A percentile compares a stretch with the other conserved stretches of the same genome.
Conservation (phyloP, 2,113 vertebrate species). For the Cololabis saira region DNA sequence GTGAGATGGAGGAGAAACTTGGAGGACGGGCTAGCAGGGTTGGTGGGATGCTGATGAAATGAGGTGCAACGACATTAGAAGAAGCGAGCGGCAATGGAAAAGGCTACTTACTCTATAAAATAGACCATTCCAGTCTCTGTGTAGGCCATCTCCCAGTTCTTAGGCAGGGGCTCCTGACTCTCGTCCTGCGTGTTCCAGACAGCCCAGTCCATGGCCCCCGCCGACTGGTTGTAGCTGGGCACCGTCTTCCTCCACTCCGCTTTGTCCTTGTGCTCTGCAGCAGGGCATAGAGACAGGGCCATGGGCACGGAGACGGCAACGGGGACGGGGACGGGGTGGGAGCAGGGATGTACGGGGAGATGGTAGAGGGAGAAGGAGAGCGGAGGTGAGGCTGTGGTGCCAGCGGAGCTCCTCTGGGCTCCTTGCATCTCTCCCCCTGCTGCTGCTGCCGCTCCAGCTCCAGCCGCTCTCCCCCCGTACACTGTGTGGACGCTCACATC, state of each 20-base stretch:
- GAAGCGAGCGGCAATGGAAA: background rate
- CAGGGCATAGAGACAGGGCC: conserved; percentile 49
- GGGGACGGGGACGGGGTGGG: conserved; percentile 58
- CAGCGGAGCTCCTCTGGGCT: conserved; percentile 68
- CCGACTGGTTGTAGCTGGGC: conserved; percentile 95
- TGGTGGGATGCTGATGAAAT: too few relatives aligned
- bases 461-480: conserved; percentile 49
- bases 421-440: conserved; percentile 70
- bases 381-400: conserved; percentile 62
- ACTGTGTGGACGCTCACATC: conserved; percentile 59
- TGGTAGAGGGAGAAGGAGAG: conserved; percentile 66
- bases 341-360: conserved; percentile 55
- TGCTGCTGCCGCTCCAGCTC: conserved; percentile 37
- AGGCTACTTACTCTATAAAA: conserved; percentile 95
- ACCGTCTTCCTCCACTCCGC: conserved; percentile 92
- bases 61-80: too few relatives aligned
- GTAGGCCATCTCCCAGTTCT: conserved; percentile 99
- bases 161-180: conserved; percentile 90
- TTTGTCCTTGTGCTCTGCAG: conserved; percentile 90
- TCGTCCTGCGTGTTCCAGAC: conserved; percentile 88
- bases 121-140: conserved; percentile 98
- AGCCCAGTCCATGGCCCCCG: conserved; percentile 87
- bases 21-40: background rate
- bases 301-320: conserved; percentile 63
- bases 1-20: background rate